phyloP scores from a whole-genome alignment of 2,113 vertebrate species.

The Phoenicopterus ruber region DNA sequence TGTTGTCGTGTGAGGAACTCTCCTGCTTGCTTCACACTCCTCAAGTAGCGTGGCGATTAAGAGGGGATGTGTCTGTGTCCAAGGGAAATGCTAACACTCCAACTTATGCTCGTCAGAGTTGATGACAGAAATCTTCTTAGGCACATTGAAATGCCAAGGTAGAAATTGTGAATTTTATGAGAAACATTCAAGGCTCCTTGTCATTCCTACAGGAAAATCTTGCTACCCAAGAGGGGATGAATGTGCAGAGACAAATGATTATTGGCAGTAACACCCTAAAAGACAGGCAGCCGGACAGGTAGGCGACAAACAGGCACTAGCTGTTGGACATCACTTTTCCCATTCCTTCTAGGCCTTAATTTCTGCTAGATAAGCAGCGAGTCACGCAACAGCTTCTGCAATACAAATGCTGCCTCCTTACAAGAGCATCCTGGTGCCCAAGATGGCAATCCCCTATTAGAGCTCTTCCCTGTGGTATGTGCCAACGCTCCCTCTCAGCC shows the following conservation, averaged over 20 bases:
- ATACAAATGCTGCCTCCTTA: background rate
- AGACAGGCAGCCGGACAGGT: background rate
- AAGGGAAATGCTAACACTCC: background rate
- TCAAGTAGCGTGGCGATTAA: background rate
- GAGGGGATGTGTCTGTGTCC: background rate
- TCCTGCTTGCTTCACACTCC: background rate
- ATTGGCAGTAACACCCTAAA: background rate
- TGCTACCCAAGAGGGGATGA: background rate
- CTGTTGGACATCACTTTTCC: background rate
- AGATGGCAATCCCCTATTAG: background rate
- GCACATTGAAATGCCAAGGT: background rate
- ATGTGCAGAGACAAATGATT: background rate
- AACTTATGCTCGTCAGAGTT: background rate
- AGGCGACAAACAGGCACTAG: background rate
- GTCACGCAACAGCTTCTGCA: background rate
- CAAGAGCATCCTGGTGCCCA: background rate
- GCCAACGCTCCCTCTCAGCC: background rate
- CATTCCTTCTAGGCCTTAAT: background rate
- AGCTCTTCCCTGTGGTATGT: background rate
- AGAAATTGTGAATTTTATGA: background rate
- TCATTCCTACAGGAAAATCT: background rate
- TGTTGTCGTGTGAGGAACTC: background rate
- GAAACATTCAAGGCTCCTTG: background rate
- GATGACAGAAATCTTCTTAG: background rate
- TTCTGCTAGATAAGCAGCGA: background rate